Evolutionary conservation across 2,888 invertebrate species (phyloP).

Genomic region (Ceramica pisi): DNA sequence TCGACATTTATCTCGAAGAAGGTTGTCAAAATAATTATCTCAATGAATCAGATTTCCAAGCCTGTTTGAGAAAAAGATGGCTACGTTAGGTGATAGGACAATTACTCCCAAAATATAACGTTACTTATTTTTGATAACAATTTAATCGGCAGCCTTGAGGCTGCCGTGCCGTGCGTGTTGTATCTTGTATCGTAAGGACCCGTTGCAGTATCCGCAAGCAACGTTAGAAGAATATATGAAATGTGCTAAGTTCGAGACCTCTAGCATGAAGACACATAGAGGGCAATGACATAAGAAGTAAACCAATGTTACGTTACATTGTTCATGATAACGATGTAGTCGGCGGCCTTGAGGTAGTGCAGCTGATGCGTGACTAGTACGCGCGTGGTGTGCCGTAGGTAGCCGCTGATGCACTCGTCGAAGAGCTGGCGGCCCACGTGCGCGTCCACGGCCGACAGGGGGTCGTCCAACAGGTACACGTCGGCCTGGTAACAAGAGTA

Average conservation of each 20-base stretch:
- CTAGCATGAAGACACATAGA: not conserved
- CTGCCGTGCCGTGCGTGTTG: too few relatives aligned
- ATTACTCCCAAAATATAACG: not conserved
- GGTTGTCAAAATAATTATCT: too few relatives aligned
- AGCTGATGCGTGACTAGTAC: slow-evolving; percentile 97
- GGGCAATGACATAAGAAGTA: not conserved
- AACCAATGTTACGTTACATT: slow-evolving; percentile 71
- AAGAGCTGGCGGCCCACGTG: slow-evolving; percentile 95
- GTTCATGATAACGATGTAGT: slow-evolving; percentile 91
- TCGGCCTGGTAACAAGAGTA: slow-evolving; percentile 90
- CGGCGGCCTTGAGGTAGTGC: slow-evolving; percentile 91
- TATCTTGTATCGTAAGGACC: too few relatives aligned
- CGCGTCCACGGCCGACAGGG: slow-evolving; percentile 95
- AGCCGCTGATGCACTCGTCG: slow-evolving; percentile 93
- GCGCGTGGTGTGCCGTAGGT: slow-evolving; percentile 93
- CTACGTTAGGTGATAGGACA: too few relatives aligned
- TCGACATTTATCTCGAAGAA: too few relatives aligned
- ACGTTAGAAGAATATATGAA: too few relatives aligned
- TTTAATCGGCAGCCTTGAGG: not conserved
- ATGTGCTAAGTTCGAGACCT: not conserved
- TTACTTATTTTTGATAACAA: too few relatives aligned
- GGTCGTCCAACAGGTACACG: slow-evolving; percentile 95
- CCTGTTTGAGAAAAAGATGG: not conserved
- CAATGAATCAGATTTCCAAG: too few relatives aligned
- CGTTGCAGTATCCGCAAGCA: too few relatives aligned